A percentile compares a stretch with the other conserved stretches of the same genome.
phyloP scores from a whole-genome alignment of 2,113 vertebrate species.

The Orientallactaga bullata region DNA sequence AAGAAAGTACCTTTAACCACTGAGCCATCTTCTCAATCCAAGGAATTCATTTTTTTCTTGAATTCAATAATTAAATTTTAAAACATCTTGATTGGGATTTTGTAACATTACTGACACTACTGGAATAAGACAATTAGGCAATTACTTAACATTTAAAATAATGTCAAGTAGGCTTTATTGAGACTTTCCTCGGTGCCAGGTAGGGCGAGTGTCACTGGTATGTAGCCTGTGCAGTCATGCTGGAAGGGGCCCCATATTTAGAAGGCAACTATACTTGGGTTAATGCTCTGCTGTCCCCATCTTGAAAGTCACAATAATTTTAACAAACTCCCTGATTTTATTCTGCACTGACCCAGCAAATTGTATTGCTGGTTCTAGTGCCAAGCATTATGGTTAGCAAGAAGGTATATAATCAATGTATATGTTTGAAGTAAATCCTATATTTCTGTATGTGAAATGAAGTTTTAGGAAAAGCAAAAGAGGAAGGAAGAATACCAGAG shows the following conservation, averaged over 20 bases:
- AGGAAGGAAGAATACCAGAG: neutral
- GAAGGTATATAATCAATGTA: neutral
- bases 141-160: slow-evolving; percentile 27
- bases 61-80: slow-evolving; percentile 15
- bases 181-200: neutral
- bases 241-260: neutral
- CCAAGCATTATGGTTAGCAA: neutral
- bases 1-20: too few species aligned
- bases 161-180: neutral
- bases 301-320: slow-evolving; percentile 50
- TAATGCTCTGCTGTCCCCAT: neutral
- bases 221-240: neutral
- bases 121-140: neutral
- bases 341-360: slow-evolving; percentile 25
- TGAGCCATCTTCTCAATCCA: too few species aligned
- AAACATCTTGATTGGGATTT: neutral
- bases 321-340: slow-evolving; percentile 6
- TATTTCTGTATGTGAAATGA: neutral
- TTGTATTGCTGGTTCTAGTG: neutral
- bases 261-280: neutral
- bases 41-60: neutral
- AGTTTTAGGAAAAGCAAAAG: slow-evolving; percentile 22
- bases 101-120: slow-evolving; percentile 28
- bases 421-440: slow-evolving; percentile 14
- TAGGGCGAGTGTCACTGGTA: neutral